Evolutionary conservation across 2,888 invertebrate species (phyloP), one percentile per base, ranked within the genome.

Genomic region (Noctua pronuba): DNA sequence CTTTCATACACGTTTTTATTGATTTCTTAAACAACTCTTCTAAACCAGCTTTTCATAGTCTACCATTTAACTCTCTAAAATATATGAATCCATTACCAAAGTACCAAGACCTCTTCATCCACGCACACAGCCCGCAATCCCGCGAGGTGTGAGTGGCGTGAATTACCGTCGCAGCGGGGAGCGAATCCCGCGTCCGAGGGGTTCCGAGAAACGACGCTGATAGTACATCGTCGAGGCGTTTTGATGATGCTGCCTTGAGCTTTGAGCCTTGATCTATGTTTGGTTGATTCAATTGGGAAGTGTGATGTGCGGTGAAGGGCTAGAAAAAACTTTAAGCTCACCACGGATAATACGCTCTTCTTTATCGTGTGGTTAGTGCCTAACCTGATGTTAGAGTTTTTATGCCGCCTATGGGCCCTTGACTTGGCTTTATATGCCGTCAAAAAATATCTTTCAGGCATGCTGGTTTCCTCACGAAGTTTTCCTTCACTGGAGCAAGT

Each of bases 141-240:
- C 83, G 90, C 90, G 93, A 96, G 95, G 96, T 96, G 96, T 95
- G 95, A 95, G 92, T 90, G 88, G 91, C 92, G 95, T 95, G 96
- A 95, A 95, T 95, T 95, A 95, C 95, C 92, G 92, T 71, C 95
- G 76, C 95, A 94, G 94, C 95, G 93, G 96, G 95, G 93, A 88
- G 60, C 89, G 85, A 84, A 84, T 83, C 91, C 84, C 79, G 85
- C 90, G 84, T 84, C 80, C 84, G 84, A 80, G 80, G 82, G 82
- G 80, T 92, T 91, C 90, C 88, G 72, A 87, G 90, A 92, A 91
- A 73, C 85, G 88, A 88, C 84, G 88, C 89, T 82, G 89, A 90
- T 92, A 92, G 89, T 86, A 82, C 86, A 80, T 82, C 79, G 80
- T 77, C 70, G 84, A 80, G 85, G 77, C 81, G 76, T 83, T 85